Conservation (phyloP, 2,888 invertebrate genomes). For the Epinotia nisella region DNA sequence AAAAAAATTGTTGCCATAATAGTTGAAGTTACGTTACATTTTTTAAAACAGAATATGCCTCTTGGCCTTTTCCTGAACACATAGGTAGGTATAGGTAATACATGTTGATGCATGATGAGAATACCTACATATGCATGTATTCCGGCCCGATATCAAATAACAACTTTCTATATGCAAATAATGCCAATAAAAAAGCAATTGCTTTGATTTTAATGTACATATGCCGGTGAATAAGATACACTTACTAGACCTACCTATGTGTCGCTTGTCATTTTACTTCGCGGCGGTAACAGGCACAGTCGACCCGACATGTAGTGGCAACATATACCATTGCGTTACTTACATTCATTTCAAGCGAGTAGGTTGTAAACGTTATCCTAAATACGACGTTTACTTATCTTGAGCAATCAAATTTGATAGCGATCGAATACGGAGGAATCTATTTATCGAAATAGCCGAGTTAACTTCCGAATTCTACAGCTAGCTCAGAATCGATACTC, state of each 20-base stretch:
- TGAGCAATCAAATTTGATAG: conserved; percentile 76
- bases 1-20: too few species aligned
- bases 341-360: conserved; percentile 32
- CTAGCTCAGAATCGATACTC: conserved; percentile 78
- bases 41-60: conserved; percentile 30
- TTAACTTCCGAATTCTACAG: conserved; percentile 79
- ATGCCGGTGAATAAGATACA: neutral
- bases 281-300: conserved; percentile 35
- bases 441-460: conserved; percentile 73
- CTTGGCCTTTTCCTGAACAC: conserved; percentile 18
- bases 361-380: conserved; percentile 41
- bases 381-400: conserved; percentile 44
- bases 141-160: conserved; percentile 17
- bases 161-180: neutral
- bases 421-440: conserved; percentile 73
- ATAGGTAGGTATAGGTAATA: conserved; percentile 9
- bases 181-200: neutral
- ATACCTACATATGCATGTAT: conserved; percentile 14
- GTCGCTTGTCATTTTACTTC: neutral
- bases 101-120: neutral
- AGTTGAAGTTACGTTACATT: neutral
- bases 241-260: neutral
- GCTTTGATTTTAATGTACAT: neutral
- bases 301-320: conserved; percentile 32
- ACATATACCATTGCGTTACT: conserved; percentile 30